These are phyloP conservation scores for Oncorhynchus masou DNA, from an alignment of 2,113 vertebrate genomes.

Conservation along the genomic window DNA sequence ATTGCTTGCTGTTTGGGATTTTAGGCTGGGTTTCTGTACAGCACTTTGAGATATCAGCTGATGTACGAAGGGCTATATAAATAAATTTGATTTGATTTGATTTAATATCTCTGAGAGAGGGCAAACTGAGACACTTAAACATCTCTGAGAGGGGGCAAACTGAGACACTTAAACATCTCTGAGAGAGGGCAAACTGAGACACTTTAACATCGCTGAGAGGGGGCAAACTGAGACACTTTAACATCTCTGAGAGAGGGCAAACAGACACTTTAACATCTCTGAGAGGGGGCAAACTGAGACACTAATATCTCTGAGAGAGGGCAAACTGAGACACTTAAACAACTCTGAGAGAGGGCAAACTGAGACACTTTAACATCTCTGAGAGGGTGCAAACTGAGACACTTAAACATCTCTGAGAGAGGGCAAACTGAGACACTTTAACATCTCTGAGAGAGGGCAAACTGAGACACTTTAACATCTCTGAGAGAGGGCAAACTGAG, in stretches of 20 bases:
- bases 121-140: background rate
- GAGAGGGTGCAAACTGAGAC: background rate
- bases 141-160: too few species aligned
- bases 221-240: conserved; percentile 23
- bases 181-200: background rate
- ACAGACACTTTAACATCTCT: conserved; percentile 48
- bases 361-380: conserved; percentile 49
- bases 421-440: conserved; percentile 24
- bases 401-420: conserved; percentile 48
- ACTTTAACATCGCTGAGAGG: conserved; percentile 49
- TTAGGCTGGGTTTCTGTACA: too few species aligned
- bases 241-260: conserved; percentile 32
- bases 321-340: conserved; percentile 34
- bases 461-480: conserved; percentile 47
- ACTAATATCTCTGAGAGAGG: conserved; percentile 45
- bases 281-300: background rate
- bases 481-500: background rate
- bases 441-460: conserved; percentile 30
- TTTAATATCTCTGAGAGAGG: conserved; percentile 25
- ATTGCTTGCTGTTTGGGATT: too few species aligned
- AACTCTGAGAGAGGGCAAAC: conserved; percentile 19
- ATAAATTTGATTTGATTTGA: too few species aligned
- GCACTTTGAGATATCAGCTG: too few species aligned
- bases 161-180: conserved; percentile 48
- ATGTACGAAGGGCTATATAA: too few species aligned